Evolutionary conservation across 92 coral and sea anemone species (phyloP).

Genomic region (Umimayanthus kanabou): DNA sequence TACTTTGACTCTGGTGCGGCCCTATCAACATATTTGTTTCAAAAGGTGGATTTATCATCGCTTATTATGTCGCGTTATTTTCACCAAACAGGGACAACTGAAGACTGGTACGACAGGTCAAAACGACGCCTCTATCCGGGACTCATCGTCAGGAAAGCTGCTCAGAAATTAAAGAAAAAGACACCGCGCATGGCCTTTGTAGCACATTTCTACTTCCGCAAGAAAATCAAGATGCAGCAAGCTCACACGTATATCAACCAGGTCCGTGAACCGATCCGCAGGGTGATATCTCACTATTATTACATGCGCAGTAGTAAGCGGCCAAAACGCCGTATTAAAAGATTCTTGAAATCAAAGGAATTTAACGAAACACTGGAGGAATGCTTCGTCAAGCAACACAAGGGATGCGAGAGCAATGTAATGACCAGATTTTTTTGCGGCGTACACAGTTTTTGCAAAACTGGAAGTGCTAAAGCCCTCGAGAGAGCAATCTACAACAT

Average conservation of each 20-base stretch:
- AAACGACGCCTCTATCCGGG: constrained; percentile 66
- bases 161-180: constrained; percentile 41
- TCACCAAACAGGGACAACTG: constrained; percentile 69
- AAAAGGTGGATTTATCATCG: too few species aligned
- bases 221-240: constrained; percentile 56
- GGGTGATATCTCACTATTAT: constrained; percentile 91
- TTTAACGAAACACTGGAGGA: constrained; percentile 72
- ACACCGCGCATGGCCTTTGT: constrained; percentile 72
- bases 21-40: too few species aligned
- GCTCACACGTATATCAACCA: constrained; percentile 91
- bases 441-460: constrained; percentile 67
- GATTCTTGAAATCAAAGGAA: constrained; percentile 65
- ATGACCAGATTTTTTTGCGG: constrained; percentile 98
- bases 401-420: constrained; percentile 79
- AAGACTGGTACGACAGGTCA: constrained; percentile 87
- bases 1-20: too few species aligned
- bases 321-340: constrained; percentile 60
- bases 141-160: constrained; percentile 67
- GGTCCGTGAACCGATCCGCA: constrained; percentile 84
- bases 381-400: constrained; percentile 75
- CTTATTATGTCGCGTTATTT: too few species aligned
- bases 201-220: constrained; percentile 93
- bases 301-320: constrained; percentile 79
- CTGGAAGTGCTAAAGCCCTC: constrained; percentile 70
- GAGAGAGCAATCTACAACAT: constrained; percentile 79